A percentile compares a stretch with the other conserved stretches of the same genome.
Conservation (phyloP, 2,113 vertebrate genomes). For the Herpailurus yagouaroundi region DNA sequence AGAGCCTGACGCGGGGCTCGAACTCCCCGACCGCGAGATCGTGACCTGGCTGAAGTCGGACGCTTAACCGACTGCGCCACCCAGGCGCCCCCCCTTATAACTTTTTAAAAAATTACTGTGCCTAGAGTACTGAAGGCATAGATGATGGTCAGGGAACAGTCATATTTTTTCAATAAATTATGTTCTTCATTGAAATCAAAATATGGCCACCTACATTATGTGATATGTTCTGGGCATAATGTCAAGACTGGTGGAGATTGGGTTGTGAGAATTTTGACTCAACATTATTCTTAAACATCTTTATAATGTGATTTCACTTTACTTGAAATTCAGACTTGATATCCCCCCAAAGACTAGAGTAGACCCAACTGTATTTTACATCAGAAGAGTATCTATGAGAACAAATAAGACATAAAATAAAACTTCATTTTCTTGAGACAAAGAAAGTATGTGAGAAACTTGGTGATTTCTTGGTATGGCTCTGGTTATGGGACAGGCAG, state of each 20-base stretch:
- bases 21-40: too few species aligned
- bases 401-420: neutral
- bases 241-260: neutral
- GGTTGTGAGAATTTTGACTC: neutral
- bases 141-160: neutral
- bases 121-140: neutral
- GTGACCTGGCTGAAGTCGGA: too few species aligned
- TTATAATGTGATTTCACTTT: neutral
- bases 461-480: neutral
- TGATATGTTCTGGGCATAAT: neutral
- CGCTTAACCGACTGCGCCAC: too few species aligned
- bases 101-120: neutral
- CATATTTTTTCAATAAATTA: neutral
- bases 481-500: neutral
- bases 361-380: neutral
- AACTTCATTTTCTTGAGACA: neutral
- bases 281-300: neutral
- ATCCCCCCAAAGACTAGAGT: neutral
- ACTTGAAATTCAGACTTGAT: neutral
- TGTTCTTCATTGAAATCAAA: neutral
- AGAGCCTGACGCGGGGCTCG: too few species aligned
- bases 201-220: neutral
- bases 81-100: too few species aligned
- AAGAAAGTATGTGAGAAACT: neutral
- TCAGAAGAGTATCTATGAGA: neutral